Evolutionary conservation across 1,140 invertebrate genomes (phyloP), one percentile per base, ranked within the genome.

Genomic region (Heliconius congener): DNA sequence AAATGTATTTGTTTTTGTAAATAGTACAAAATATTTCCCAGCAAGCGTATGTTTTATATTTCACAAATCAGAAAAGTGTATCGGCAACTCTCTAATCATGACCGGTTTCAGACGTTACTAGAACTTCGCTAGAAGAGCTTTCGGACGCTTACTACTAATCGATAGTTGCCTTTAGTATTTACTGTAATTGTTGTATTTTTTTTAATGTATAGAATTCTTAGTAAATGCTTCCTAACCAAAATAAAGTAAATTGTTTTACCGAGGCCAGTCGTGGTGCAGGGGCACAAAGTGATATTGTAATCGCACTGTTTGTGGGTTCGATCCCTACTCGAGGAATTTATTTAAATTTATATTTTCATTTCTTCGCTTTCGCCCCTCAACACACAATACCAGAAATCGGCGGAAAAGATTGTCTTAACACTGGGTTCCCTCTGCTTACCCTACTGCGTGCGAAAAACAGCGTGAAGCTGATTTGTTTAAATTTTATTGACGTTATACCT

Each of bases 71-170:
- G 42, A 18, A 66, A 66, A 66, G 42, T 50, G 74, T 71, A 78
- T 78, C 39, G 74, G 74, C 74, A 77, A 42, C 76, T 78, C 76
- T 73, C 76, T 73, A 78, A 78, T 78, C 71, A 78, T 73, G 76
- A 78, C 76, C 76, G 76, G 76, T 78, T 73, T 73, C 27, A 73
- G 57, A 66, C 27, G 71, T 76, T 70, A 30, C 23, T 13, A 60
- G 19, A 42, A 27, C 60, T 66, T 66, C 27, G 60, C 27, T 66
- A 16, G 60, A 66, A 66, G 60, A 27, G 60, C 60, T 66, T 66
- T 66, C 60, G 60, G 27, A 66, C 60, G 60, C 60, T 66, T 66
- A 66, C 23, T 16, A 66, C 60, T 66, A 66, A 66, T 66, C 11
- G 27, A 66, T 27, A 66, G 60, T 66, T 66, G 60, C 11, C 60